Percentiles rank a stretch among this genome's conserved stretches.
phyloP scores from a whole-genome alignment of 2,113 vertebrate species.

The Tamias sibiricus region DNA sequence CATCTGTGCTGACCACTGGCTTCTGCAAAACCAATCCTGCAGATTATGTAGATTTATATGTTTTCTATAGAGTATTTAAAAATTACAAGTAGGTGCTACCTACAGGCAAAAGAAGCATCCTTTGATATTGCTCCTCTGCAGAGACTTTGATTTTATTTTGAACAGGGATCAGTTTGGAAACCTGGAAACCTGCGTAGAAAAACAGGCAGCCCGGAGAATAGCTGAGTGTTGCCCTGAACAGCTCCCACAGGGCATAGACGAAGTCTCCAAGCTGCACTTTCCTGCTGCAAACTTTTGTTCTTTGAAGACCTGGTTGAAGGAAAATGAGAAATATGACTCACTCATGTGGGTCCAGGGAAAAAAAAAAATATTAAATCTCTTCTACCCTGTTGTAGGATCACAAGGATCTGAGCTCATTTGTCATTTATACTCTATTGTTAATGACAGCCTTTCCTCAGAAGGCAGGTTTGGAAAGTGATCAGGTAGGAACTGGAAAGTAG shows the following conservation, averaged over 20 bases:
- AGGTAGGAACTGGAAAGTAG: background rate
- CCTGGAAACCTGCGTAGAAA: background rate
- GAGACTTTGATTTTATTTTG: conserved; percentile 56
- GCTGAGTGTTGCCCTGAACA: background rate
- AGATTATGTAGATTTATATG: background rate
- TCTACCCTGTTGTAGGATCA: background rate
- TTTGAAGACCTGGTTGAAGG: background rate
- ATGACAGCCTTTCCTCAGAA: background rate
- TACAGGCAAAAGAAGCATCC: background rate
- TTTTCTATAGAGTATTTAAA: conserved; percentile 32
- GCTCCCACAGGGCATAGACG: background rate
- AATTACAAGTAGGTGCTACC: conserved; percentile 27
- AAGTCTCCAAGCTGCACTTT: background rate
- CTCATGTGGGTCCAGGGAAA: background rate
- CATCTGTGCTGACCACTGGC: background rate
- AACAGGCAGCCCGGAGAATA: background rate
- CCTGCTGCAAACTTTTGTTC: background rate
- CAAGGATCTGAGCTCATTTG: background rate
- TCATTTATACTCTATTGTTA: background rate
- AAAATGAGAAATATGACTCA: background rate
- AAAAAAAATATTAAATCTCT: background rate
- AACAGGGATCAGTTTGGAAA: conserved; percentile 53
- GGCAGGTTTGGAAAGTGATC: background rate
- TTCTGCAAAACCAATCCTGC: background rate
- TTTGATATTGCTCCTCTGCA: background rate